Percentiles rank a stretch among this genome's conserved stretches.
Evolutionary conservation across 2,113 vertebrate species (phyloP).

Genomic region (Lepus europaeus): DNA sequence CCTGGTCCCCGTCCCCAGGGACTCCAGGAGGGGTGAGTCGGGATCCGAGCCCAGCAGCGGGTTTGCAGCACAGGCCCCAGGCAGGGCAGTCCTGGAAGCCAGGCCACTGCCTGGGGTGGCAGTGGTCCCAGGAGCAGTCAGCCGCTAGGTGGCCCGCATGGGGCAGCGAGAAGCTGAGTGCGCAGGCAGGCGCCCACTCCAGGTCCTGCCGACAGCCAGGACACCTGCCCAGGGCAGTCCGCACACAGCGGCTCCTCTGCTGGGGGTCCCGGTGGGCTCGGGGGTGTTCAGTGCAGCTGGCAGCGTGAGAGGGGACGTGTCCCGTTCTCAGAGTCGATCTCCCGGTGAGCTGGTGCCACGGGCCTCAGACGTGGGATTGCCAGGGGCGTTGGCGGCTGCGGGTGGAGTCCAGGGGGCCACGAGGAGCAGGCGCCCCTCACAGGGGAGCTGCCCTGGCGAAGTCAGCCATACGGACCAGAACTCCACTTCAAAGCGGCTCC

Average conservation of each 20-base stretch:
- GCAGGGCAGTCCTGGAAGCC: not conserved
- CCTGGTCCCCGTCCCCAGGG: not conserved
- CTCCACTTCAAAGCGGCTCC: too few species aligned
- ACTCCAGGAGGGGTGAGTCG: not conserved
- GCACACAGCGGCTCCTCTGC: too few species aligned
- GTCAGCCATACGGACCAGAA: too few species aligned
- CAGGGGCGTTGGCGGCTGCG: too few species aligned
- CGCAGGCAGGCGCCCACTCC: not conserved
- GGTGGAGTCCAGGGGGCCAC: too few species aligned
- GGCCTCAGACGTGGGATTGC: not conserved
- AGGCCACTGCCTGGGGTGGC: not conserved
- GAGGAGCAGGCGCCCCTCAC: not conserved
- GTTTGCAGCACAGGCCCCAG: too few species aligned
- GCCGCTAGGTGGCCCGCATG: too few species aligned
- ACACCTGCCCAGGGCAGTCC: fast-evolving
- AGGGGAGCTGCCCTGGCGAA: not conserved
- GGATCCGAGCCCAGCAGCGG: too few species aligned
- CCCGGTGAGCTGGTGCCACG: not conserved
- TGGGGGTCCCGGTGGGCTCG: too few species aligned
- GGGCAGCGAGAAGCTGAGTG: not conserved
- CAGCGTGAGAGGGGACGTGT: not conserved
- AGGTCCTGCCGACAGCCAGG: too few species aligned
- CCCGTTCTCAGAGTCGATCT: not conserved
- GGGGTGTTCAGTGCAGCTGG: fast-evolving
- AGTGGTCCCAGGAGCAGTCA: fast-evolving